Conservation (phyloP, 2,113 vertebrate genomes). For the Donacobius atricapilla region DNA sequence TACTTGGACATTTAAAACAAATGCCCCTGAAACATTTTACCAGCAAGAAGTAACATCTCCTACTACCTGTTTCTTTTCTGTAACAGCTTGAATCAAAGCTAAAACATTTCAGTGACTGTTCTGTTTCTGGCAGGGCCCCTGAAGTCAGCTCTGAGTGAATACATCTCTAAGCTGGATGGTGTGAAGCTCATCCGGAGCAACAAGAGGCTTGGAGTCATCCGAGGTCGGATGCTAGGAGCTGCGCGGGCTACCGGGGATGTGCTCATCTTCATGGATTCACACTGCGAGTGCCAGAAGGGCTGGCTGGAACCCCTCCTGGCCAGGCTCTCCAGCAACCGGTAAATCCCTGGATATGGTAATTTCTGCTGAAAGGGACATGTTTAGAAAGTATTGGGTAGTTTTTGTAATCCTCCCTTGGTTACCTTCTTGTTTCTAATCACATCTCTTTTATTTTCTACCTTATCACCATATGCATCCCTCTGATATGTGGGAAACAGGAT, state of each 20-base stretch:
- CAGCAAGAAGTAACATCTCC: not conserved
- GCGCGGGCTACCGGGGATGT: constrained; percentile 80
- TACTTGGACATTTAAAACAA: not conserved
- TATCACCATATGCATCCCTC: not conserved
- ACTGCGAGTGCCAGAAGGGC: constrained; percentile 85
- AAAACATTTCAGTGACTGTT: not conserved
- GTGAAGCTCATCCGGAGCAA: constrained; percentile 86
- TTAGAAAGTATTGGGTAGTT: not conserved
- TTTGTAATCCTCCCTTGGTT: not conserved
- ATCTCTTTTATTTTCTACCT: not conserved
- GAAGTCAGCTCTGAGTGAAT: constrained; percentile 82
- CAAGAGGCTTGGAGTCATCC: constrained; percentile 78
- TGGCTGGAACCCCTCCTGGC: constrained; percentile 89
- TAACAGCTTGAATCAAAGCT: not conserved
- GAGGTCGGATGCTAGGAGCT: constrained; percentile 83
- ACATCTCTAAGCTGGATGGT: constrained; percentile 78
- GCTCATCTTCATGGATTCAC: constrained; percentile 89
- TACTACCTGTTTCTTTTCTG: not conserved
- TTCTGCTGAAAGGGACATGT: not conserved
- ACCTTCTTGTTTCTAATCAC: not conserved
- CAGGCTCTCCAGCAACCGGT: constrained; percentile 85
- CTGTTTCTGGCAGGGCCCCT: constrained; percentile 74
- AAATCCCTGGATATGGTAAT: not conserved
- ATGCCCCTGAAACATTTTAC: not conserved
- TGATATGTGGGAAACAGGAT: not conserved